These are phyloP conservation scores for Catajapyx aquilonaris DNA, from an alignment of 1,140 invertebrate genomes.

Conservation along the genomic window DNA sequence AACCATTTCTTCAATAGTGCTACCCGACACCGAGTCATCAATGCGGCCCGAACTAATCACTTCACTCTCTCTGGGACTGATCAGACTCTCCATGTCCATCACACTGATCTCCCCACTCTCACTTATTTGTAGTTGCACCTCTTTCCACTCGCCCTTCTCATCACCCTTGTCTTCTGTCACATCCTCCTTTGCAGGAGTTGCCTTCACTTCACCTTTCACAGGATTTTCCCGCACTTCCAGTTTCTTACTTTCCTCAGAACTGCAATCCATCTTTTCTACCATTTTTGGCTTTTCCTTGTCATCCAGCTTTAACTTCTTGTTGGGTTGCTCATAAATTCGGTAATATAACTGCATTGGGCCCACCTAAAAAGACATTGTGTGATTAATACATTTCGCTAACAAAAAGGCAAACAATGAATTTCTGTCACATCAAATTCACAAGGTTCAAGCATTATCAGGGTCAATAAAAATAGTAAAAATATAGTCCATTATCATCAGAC, in stretches of 20 bases:
- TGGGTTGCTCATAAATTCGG: slow-evolving; percentile 33
- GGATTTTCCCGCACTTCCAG: neutral
- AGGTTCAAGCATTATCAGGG: no score
- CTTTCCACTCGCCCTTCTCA: slow-evolving; percentile 31
- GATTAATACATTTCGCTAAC: no score
- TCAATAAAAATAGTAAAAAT: no score
- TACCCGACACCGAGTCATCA: neutral
- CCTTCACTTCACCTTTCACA: slow-evolving; percentile 4
- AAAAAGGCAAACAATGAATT: no score
- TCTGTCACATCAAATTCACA: no score
- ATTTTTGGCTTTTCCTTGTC: slow-evolving; percentile 21
- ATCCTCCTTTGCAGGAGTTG: slow-evolving; percentile 5
- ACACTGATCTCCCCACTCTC: slow-evolving; percentile 46
- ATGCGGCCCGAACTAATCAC: neutral
- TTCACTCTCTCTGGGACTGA: neutral
- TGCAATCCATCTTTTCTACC: slow-evolving; percentile 11
- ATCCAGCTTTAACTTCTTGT: slow-evolving; percentile 25
- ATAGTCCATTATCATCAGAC: no score
- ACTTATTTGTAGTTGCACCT: slow-evolving; percentile 43
- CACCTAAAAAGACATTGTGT: slow-evolving; percentile 32
- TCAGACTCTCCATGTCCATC: slow-evolving; percentile 21
- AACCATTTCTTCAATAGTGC: neutral
- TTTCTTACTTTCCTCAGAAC: slow-evolving; percentile 1
- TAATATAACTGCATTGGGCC: slow-evolving; percentile 33
- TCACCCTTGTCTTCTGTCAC: slow-evolving; percentile 12